Percentiles rank a stretch among this genome's conserved stretches.
These are phyloP conservation scores for Manis crassicaudata DNA, from an alignment of 2,797 vertebrate genomes.

Conservation along the genomic window DNA sequence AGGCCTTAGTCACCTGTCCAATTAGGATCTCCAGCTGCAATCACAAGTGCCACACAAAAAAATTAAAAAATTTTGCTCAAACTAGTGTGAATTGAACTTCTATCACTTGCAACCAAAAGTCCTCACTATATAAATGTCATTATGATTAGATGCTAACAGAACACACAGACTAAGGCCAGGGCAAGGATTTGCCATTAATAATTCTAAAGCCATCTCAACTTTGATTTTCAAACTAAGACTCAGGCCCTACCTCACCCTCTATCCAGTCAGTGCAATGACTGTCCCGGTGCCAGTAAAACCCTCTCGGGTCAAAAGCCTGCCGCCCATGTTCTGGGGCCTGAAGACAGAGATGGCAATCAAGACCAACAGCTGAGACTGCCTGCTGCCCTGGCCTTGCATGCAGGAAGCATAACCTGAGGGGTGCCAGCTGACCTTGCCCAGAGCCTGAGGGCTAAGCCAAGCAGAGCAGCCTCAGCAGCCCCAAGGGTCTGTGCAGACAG, in stretches of 20 bases:
- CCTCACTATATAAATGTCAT: neutral
- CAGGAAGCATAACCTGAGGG: neutral
- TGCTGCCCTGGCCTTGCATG: neutral
- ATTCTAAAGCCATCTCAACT: constrained; percentile 27
- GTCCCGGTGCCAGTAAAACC: neutral
- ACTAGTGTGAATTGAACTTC: neutral
- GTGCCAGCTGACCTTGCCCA: neutral
- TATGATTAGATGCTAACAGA: neutral
- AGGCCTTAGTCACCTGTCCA: neutral
- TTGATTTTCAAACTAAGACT: neutral
- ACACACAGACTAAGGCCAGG: neutral
- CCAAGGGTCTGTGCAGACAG: neutral
- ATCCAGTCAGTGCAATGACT: neutral
- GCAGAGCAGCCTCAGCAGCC: neutral
- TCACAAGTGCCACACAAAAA: constrained; percentile 86
- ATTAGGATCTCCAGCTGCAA: constrained; percentile 90
- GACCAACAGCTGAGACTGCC: neutral
- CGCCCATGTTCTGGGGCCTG: neutral
- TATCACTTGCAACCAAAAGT: neutral
- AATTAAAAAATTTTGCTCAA: neutral
- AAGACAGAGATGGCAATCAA: neutral
- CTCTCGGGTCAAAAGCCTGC: neutral
- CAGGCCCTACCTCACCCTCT: neutral
- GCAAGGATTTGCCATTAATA: neutral
- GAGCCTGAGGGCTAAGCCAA: neutral